Evolutionary conservation across 2,113 vertebrate genomes (phyloP).

Genomic region (Manacus vitellinus): DNA sequence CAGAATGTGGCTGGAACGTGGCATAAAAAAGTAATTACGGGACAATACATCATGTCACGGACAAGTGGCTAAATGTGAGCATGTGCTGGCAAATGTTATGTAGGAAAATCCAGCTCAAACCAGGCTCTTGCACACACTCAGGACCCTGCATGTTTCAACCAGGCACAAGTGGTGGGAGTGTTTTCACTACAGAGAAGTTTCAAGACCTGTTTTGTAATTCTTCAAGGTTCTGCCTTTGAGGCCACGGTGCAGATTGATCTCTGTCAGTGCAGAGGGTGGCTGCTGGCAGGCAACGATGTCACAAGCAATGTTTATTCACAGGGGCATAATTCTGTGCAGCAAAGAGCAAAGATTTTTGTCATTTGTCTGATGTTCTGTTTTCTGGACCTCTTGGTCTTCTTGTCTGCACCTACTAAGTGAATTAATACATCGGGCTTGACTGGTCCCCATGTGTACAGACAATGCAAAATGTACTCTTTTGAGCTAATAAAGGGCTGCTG

Average conservation of each 20-base stretch:
- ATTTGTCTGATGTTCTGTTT: background rate
- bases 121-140: background rate
- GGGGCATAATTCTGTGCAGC: background rate
- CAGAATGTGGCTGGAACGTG: slow-evolving; percentile 3
- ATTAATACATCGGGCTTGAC: background rate
- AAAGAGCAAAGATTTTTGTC: background rate
- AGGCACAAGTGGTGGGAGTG: background rate
- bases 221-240: background rate
- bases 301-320: background rate
- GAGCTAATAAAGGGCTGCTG: background rate
- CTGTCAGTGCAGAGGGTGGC: background rate
- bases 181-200: background rate
- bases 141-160: background rate
- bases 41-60: background rate
- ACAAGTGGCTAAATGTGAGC: background rate
- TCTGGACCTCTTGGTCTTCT: background rate
- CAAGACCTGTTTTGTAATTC: background rate
- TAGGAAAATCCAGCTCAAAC: background rate
- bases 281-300: background rate
- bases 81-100: background rate
- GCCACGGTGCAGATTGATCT: rapidly evolving
- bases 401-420: background rate
- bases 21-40: slow-evolving; percentile 38
- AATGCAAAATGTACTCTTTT: background rate
- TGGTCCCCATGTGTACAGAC: background rate